Evolutionary conservation across 2,888 invertebrate genomes (phyloP), one percentile per base, ranked within the genome.

Genomic region (Zygaena filipendulae): DNA sequence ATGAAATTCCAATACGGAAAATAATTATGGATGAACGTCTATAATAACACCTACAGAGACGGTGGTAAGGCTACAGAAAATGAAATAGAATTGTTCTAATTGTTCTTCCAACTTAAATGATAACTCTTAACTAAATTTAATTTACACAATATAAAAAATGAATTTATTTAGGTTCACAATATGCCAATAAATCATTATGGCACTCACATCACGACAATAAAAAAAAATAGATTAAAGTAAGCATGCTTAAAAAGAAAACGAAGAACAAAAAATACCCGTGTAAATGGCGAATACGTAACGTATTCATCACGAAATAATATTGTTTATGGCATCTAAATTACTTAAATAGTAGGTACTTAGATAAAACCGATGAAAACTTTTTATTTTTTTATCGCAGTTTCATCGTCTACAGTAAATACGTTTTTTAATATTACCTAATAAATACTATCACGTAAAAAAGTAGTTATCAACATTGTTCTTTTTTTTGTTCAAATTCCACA

Each of bases 191-290:
- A 6, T 16, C 7, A 16, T 38, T 72, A 72, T 74, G 71, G 74
- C 74, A 72, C 71, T 58, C 48, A 42, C 53, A 67, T 71, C 74
- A 70, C 72, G 69, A 69, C 56, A 52, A 40, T 42, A 24, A 44
- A 41, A 45, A 38, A 49, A 51, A 43, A 49, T 35, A 38, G 42
- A 50, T 54, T 43, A 36, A 29, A 35, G 52, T 46, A 49, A 49
- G 56, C 46, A 45, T 52, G 51, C 49, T 35, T 47, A 50, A 42
- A 43, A 31, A 41, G 43, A 28, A 27, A 41, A 40, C 38, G 38
- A 45, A 47, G 33, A 44, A 24, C 9, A 11, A 10, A 25, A 33
- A 36, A 36, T 42, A 45, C 64, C 62, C 63, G 67, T 67, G 56
- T 63, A 52, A 53, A 62, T 59, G 59, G 59, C 59, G 58, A 60